Evolutionary conservation across 2,113 vertebrate genomes (phyloP).

Genomic region (Anolis carolinensis): DNA sequence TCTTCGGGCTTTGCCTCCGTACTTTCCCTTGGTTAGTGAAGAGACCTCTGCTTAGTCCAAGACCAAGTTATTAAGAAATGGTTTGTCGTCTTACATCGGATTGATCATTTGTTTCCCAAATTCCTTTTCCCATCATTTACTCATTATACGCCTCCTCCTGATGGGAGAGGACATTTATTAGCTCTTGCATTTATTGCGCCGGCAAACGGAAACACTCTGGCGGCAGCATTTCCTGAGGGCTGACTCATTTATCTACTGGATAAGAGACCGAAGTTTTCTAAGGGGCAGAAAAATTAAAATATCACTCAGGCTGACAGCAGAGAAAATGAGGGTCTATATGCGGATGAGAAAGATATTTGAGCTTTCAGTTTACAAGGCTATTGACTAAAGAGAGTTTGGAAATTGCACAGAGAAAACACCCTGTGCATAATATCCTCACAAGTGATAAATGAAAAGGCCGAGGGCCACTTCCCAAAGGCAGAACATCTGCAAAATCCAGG

Average conservation of each 20-base stretch:
- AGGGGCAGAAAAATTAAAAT: slow-evolving; percentile 78
- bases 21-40: slow-evolving; percentile 41
- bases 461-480: background rate
- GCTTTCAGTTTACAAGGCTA: slow-evolving; percentile 46
- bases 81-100: slow-evolving; percentile 72
- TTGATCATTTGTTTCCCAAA: slow-evolving; percentile 76
- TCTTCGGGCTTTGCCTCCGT: slow-evolving; percentile 5
- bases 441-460: slow-evolving; percentile 39
- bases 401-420: slow-evolving; percentile 29
- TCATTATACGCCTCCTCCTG: slow-evolving; percentile 77
- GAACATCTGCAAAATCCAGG: background rate
- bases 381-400: slow-evolving; percentile 34
- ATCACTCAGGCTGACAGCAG: slow-evolving; percentile 79
- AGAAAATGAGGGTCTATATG: slow-evolving; percentile 62
- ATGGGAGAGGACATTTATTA: slow-evolving; percentile 78
- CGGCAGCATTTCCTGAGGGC: slow-evolving; percentile 73
- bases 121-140: slow-evolving; percentile 80
- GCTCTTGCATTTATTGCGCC: slow-evolving; percentile 72
- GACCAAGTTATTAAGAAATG: slow-evolving; percentile 75
- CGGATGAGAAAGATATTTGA: slow-evolving; percentile 43
- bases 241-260: slow-evolving; percentile 72
- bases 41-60: slow-evolving; percentile 48
- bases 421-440: slow-evolving; percentile 36
- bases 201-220: slow-evolving; percentile 69
- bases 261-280: slow-evolving; percentile 71